Evolutionary conservation across 1,140 invertebrate species (phyloP), one percentile per base, ranked within the genome.

Genomic region (Himalopsyche phryganea): DNA sequence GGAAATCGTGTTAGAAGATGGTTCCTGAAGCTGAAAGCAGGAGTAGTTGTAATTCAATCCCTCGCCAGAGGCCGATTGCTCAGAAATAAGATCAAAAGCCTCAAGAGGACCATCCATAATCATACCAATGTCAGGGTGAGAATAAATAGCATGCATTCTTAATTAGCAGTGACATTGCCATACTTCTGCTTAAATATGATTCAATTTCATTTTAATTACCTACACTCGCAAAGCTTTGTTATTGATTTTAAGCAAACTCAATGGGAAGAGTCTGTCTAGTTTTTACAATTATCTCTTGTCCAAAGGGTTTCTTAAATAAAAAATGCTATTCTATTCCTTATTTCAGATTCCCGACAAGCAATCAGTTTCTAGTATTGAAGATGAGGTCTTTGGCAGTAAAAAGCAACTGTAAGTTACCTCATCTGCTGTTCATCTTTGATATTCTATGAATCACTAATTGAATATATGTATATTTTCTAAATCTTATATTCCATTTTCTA

Each of bases 31-130:
- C 68, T 92, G 0, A 77, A 81, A 20, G 66, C 68, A 1, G 79
- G 78, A 15, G 70, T 87, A 14, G 71, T 90, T 6, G 68, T 68
- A 0, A 85, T 96, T 66, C 93, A 96, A 72, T 85, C 88, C 6
- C 78, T 81, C 56, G 80, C 85, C 7, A 72, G 85, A 52, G 89
- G 89, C 0, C 83, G 81, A 63, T 58, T 77, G 11, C 54, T 77
- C 14, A 63, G 76, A 10, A 68, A 66, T 23, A 63, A 66, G 1
- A 41, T 77, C 14, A 69, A 69, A 0, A 61, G 63, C 0, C 54
- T 28, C 9, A 28, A 20, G n/a, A 19, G 42, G 14, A 20, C 20
- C 28, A n/a, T 32, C 6, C 13, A 49, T 13, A 49, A 49, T 49
- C 32, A 49, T 13, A 17, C 23, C n/a, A 55, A 23, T 38, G 45